Evolutionary conservation across 2,888 invertebrate genomes (phyloP), one percentile per base, ranked within the genome.

Genomic region (Rhagium mordax): DNA sequence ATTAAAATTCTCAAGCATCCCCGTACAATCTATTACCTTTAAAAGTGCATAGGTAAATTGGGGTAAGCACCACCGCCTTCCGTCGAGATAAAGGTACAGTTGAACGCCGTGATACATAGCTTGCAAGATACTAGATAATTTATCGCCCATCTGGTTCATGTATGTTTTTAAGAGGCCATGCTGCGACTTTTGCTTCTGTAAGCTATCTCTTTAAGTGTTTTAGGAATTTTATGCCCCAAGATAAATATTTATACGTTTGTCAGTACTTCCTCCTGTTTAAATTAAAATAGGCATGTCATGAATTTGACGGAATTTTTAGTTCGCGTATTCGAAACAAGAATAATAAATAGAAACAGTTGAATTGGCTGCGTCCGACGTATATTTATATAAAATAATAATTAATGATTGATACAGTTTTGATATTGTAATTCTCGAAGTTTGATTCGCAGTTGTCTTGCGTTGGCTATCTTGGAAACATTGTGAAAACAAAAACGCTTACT

Each of bases 111-210:
- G 53, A 65, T 53, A 53, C 65, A 65, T 65, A 33, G 29, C 67
- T 55, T 47, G 67, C 16, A 47, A 67, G 67, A 67, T 67, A 67
- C 57, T 13, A 53, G 66, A 55, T 16, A 55, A 20, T 67, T 67
- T 67, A 67, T 67, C 57, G 57, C 57, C 57, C 57, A 67, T 72
- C 72, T 72, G 72, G 64, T 72, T 72, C 64, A 29, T 72, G 61
- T 69, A 68, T 55, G 53, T 67, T 72, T 71, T 67, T 27, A 65
- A 65, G 57, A 51, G 51, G 67, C 21, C 48, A 51, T 51, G 53
- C 33, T 13, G 53, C 16, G 51, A 27, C 64, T 68, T 57, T 57
- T 27, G 61, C 68, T 72, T 72, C 68, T 68, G 72, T 48, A 48
- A 69, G 20, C 48, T 24, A 29, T 69, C 68, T 55, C 64, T 24